phyloP scores from a whole-genome alignment of 2,797 vertebrate genomes.

The Sparidentex hasta region DNA sequence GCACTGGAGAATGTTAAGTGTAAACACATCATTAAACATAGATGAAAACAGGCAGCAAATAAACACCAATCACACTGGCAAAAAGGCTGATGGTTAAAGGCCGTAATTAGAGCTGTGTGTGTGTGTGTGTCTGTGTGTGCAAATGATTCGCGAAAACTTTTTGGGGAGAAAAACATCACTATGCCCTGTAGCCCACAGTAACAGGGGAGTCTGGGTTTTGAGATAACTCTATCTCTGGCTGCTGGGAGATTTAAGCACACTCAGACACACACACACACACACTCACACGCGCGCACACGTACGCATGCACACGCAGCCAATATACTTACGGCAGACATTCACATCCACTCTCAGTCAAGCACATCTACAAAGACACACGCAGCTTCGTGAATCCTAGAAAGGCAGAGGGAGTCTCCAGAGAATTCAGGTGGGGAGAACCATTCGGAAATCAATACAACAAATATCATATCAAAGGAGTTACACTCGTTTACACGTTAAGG shows the following conservation, averaged over 20 bases:
- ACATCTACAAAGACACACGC: slow-evolving; percentile 19
- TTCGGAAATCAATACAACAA: slow-evolving; percentile 16
- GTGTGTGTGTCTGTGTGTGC: background rate
- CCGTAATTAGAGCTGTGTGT: slow-evolving; percentile 10
- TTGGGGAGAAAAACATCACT: slow-evolving; percentile 27
- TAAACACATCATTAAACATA: background rate
- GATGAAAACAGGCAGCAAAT: background rate
- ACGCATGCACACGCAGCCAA: background rate
- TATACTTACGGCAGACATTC: slow-evolving; percentile 1
- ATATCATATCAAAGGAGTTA: slow-evolving; percentile 13
- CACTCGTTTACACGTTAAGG: slow-evolving; percentile 3
- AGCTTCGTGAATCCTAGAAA: slow-evolving; percentile 26
- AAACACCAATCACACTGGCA: background rate
- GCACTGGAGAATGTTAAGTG: background rate
- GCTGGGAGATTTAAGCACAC: slow-evolving; percentile 34
- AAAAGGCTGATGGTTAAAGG: background rate
- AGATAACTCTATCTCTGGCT: slow-evolving; percentile 63
- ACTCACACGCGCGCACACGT: slow-evolving; percentile 6
- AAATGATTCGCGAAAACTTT: slow-evolving; percentile 43
- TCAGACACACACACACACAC: slow-evolving; percentile 20
- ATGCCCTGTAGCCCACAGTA: slow-evolving; percentile 45
- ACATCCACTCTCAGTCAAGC: slow-evolving; percentile 1
- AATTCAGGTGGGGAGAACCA: slow-evolving; percentile 8
- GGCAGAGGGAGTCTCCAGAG: background rate
- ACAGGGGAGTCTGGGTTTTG: slow-evolving; percentile 54